Base-by-base conservation (phyloP, 1,140 invertebrate species). In the Drosophila orosa region DNA sequence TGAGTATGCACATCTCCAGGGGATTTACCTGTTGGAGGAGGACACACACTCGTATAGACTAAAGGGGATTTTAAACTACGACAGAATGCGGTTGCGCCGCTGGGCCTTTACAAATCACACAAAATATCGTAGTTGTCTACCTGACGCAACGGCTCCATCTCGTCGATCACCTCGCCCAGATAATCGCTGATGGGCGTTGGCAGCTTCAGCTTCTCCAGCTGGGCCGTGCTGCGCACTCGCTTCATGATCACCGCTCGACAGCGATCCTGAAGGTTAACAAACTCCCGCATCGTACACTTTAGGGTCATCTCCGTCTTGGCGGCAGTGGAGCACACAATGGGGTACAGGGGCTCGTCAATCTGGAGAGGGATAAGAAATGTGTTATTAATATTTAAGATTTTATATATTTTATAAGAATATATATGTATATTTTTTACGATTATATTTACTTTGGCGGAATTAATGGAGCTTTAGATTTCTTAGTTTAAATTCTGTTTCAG, bases 281-380 rank as follows among this genome's bases (percentile, higher is more conserved):
- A 96, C 69, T 95, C 94, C 27, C 95, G 77, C 58, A 93, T 93
- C 27, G 94, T 93, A 6, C 91, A 83, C 13, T 92, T 92, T 0
- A 96, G 78, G 0, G 94, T 93, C 94, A 96, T 96, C 92, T 95
- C 94, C 5, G 95, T 96, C 91, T 96, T 96, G 19, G 95, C 95
- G 0, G 95, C 95, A 0, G 96, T 96, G 3, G 95, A 96, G 71
- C 94, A 94, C 3, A 96, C 93, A 35, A 95, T 94, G 5, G 96
- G 96, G 91, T 94, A 96, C 0, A 96, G 92, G 8, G 94, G 93
- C 59, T 95, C 94, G 31, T 81, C 67, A 13, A 92, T 76, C 90
- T 92, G 52, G 1, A n/a, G 3, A n/a, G 1, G 25, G 10, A 0
- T 3, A 19, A 6, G n/a, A n/a, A 55, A n/a, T n/a, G n/a, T n/a